phyloP scores from a whole-genome alignment of 1,140 invertebrate species.

The Probaryconus sp. region DNA sequence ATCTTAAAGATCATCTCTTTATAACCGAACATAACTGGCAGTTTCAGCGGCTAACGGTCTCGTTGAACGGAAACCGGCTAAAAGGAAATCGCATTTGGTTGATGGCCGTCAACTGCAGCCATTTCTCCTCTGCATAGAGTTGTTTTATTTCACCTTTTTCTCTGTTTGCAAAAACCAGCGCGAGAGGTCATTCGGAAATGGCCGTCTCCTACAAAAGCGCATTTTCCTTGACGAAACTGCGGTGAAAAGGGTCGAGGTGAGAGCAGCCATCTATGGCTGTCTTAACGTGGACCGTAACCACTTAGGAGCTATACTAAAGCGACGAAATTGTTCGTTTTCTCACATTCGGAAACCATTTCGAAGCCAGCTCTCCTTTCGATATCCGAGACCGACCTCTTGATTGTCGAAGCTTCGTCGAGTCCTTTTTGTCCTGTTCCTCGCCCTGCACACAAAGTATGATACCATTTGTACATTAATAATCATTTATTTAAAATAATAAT shows the following conservation, averaged over 20 bases:
- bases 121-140: conserved; percentile 18
- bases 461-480: too few species aligned
- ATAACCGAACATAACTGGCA: conserved; percentile 11
- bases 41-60: not conserved
- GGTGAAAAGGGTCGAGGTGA: conserved; percentile 6
- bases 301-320: conserved; percentile 7
- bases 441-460: too few species aligned
- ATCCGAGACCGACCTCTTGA: conserved; percentile 1
- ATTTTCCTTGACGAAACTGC: conserved; percentile 2
- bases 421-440: not conserved
- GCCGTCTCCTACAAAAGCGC: not conserved
- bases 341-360: not conserved
- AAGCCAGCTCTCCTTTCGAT: not conserved
- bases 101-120: not conserved
- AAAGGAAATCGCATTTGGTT: conserved; percentile 14
- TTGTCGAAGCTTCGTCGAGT: not conserved
- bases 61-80: conserved; percentile 6
- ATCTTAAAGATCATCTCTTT: conserved; percentile 10
- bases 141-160: conserved; percentile 10
- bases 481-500: too few species aligned
- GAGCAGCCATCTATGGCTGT: conserved; percentile 17
- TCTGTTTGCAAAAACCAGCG: not conserved
- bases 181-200: not conserved
- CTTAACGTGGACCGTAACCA: conserved; percentile 22
- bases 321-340: conserved; percentile 13